Evolutionary conservation across 2,113 vertebrate species (phyloP), one percentile per base, ranked within the genome.

Genomic region (Rattus norvegicus): DNA sequence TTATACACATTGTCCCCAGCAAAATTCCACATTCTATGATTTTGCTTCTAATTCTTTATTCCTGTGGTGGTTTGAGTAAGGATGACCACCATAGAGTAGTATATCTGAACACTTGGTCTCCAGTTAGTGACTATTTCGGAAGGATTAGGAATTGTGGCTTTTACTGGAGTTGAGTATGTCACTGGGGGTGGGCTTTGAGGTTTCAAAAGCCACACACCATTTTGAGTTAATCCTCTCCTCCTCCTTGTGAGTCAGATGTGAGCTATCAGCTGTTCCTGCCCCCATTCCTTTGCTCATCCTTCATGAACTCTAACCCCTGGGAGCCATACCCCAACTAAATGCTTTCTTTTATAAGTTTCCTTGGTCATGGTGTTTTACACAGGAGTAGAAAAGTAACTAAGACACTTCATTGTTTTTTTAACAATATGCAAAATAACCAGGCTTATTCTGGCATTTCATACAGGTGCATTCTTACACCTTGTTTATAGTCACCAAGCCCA

Each of bases 21-120:
- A 91, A 61, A 96, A 81, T 90, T 47, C 36, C 63, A n/a, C 33
- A 61, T 94, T 47, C 77, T 83, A 36, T 24, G 80, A 76, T 95
- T 7, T 47, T 56, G 49, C 30, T 61, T 83, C 26, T 39, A n/a
- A 14, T 59, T 83, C 22, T 83, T 61, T 61, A 61, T 61, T 61
- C 6, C 8, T 4, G 6, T 39, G 20, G 36, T 39, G 2, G 36
- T 16, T 83, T 61, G 36, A 83, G 26, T 61, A 36, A 39, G 11
- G 22, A 14, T 16, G 80, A 1, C 36, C 20, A 14, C 36, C 54
- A 39, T 24, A 24, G 36, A 22, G 36, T 59, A 12, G 22, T 24
- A 13, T 61, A 11, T 59, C 7, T 83, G 80, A 81, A n/a, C 7
- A 26, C 36, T 14, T n/a, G 54, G 20, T 59, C 20, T 59, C 36